Base-by-base conservation (phyloP, 2,888 invertebrate species). In the Halictus quadricinctus region DNA sequence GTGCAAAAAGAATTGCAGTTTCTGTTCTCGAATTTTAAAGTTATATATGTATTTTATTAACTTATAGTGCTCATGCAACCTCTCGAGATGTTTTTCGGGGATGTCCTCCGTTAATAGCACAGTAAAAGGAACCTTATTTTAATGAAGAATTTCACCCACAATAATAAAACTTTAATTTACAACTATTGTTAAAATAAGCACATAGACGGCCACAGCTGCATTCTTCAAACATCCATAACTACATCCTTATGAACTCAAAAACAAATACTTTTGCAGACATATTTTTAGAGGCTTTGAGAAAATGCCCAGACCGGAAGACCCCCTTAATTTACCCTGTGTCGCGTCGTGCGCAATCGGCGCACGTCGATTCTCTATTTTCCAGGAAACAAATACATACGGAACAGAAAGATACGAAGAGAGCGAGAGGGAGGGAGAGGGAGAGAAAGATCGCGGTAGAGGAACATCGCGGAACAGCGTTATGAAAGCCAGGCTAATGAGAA, bases 401-500 rank as follows among this genome's bases (percentile, higher is more conserved):
- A 72, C 48, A 66, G 21, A 48, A 7, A 36, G n/a, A 18, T 25
- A 18, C 60, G 5, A 13, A 46, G 25, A 21, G 1, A 3, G 7
- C 12, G 25, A 18, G 58, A 54, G 41, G 5, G 29, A 41, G 29
- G 3, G 10, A 66, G 21, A 10, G 36, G 41, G 6, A 41, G 36
- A 21, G 3, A 21, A 12, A 58, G 58, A 58, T 58, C 58, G 12
- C 5, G n/a, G 58, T n/a, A 58, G 58, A 58, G n/a, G 58, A 58
- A 48, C 25, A 43, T 46, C 48, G 72, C 72, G 66, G 25, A 8
- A 29, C 25, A 54, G 69, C 41, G 54, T 64, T 54, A 70, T 72
- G 83, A 83, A 76, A 58, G 36, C 50, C 21, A 46, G 21, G 46
- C 58, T 83, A 74, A 73, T 83, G 83, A 76, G 76, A 83, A 76